A percentile compares a stretch with the other conserved stretches of the same genome.
Conservation (phyloP, 2,113 vertebrate genomes). For the Ardeotis arabs region DNA sequence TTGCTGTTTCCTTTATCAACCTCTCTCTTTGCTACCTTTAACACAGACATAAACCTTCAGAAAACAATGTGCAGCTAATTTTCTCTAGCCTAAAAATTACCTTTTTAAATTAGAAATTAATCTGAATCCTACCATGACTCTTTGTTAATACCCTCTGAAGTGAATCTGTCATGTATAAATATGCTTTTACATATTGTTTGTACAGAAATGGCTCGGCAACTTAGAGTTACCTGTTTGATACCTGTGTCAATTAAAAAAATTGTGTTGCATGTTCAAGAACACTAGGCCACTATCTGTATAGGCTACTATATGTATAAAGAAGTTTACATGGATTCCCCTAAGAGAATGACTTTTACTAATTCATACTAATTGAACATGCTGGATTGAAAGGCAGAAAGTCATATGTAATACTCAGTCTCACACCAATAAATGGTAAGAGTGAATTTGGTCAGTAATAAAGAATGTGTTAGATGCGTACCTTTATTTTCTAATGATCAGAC, state of each 20-base stretch:
- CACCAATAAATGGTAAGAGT: background rate
- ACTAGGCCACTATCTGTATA: too few relatives aligned
- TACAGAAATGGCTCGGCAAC: background rate
- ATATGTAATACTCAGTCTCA: background rate
- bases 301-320: background rate
- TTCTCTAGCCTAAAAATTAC: background rate
- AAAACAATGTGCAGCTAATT: background rate
- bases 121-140: background rate
- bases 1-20: slow-evolving; percentile 15
- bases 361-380: background rate
- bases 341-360: background rate
- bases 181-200: background rate
- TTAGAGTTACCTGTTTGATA: background rate
- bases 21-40: background rate
- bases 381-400: background rate
- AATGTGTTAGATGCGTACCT: background rate
- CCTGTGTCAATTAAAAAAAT: background rate
- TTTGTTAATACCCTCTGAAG: background rate
- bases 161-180: background rate
- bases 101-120: background rate
- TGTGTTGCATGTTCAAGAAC: background rate
- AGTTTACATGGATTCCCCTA: background rate
- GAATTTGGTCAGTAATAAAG: background rate
- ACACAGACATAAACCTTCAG: background rate
- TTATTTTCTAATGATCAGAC: background rate